Evolutionary conservation across 1,140 invertebrate genomes (phyloP), one percentile per base, ranked within the genome.

Genomic region (Drosophila burlai): DNA sequence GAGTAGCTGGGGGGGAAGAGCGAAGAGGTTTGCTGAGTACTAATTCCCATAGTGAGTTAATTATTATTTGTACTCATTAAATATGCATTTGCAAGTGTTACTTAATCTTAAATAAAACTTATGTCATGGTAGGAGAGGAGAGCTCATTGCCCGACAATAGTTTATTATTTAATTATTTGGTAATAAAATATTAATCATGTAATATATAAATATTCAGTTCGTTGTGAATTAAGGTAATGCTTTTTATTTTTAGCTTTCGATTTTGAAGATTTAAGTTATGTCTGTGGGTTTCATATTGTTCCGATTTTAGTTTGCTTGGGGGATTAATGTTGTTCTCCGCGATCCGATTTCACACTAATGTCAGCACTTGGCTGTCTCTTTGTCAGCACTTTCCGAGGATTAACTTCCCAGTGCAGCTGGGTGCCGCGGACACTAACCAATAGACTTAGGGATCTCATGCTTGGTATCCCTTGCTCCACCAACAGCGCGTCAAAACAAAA

Each of bases 401-500:
- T 43, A 67, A 72, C 67, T 68, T 16, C 49, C 47, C 16, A n/a
- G 47, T 4, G 9, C 8, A 29, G 15, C 47, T 29, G 26, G 47
- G 46, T 9, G 38, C 4, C 34, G 49, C 58, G 9, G 36, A 73
- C 85, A 92, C 91, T 92, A 80, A 92, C 91, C 91, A 92, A 91
- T 71, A 92, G 77, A 76, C 78, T 86, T 68, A 92, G 91, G 91
- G 91, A 92, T 92, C 91, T 92, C 91, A 92, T 92, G 79, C 63
- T 92, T 91, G 84, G 73, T 80, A 87, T 87, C 81, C 85, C 89
- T 92, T 77, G 77, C 78, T 81, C 83, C 84, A 90, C 84, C 83
- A 87, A 80, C 75, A 77, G 81, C 91, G 91, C 91, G 91, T 92
- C 72, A 81, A 92, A 87, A 76, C 69, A 82, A 84, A 81, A 91